Conservation (phyloP, 2,797 vertebrate genomes). For the Microctenopoma stevenorrisi region DNA sequence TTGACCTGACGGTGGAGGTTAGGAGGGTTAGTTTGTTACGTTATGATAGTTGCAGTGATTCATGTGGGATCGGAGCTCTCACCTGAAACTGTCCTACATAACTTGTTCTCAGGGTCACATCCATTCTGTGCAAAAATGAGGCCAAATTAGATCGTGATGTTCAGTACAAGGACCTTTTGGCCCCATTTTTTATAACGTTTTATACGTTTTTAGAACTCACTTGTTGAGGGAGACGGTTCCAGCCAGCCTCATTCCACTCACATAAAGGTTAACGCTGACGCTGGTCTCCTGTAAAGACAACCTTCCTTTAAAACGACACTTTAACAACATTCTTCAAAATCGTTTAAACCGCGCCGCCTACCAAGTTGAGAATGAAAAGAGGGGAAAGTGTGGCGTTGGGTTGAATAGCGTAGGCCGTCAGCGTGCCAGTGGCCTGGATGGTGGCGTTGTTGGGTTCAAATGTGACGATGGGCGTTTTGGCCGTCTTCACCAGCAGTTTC, state of each 20-base stretch:
- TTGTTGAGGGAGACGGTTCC: constrained; percentile 75
- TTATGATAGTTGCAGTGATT: neutral
- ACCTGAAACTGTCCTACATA: constrained; percentile 83
- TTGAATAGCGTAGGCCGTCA: constrained; percentile 81
- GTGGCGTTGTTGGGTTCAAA: constrained; percentile 72
- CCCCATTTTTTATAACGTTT: constrained; percentile 1
- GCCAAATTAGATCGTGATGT: constrained; percentile 34
- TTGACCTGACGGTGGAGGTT: constrained; percentile 65
- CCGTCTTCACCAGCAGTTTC: constrained; percentile 73
- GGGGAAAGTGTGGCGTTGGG: constrained; percentile 75
- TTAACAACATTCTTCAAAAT: too few species aligned
- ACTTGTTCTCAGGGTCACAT: constrained; percentile 73
- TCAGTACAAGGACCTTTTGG: constrained; percentile 22
- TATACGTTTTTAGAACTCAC: constrained; percentile 63
- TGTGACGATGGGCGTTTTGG: constrained; percentile 56
- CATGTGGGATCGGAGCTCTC: constrained; percentile 9
- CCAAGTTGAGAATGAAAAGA: constrained; percentile 82
- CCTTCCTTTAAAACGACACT: too few species aligned
- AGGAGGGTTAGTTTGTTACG: neutral
- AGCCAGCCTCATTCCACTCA: constrained; percentile 67
- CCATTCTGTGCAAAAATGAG: constrained; percentile 70
- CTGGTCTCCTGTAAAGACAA: constrained; percentile 68
- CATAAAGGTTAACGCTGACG: constrained; percentile 68
- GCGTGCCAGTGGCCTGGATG: constrained; percentile 46
- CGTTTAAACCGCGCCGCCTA: constrained; percentile 45